Base-by-base conservation (phyloP, 2,113 vertebrate genomes). In the Pedionomus torquatus region DNA sequence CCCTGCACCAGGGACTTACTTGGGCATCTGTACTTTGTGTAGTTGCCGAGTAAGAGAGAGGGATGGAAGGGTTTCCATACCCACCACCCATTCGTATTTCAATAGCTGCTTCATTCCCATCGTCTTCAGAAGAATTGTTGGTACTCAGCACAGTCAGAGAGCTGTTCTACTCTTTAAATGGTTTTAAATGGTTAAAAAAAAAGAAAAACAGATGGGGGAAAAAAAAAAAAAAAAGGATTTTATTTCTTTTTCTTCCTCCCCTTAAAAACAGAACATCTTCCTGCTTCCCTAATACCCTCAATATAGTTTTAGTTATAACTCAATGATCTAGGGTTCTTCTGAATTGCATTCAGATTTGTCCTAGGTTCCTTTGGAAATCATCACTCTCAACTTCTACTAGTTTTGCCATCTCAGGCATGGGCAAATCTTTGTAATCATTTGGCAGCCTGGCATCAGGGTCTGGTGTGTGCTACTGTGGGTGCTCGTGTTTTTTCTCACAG, bases 1-100 rank as follows among this genome's bases (percentile, higher is more conserved):
- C 43, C 7, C 23, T 43, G 8, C 20, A 58, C 12, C 18, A 52
- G 28, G 11, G 0, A 0, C 11, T 0, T 1, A 0, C 11, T 0
- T 1, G 8, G 8, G 1, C 28, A 16, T 39, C 48, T 25, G 7
- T 35, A 15, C 8, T 18, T 30, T 54, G 15, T 10, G 28, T 30
- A 54, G 16, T 6, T 28, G 28, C 52, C 17, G 51, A 52, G 25
- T 28, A 54, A 54, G 28, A 54, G 28, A 54, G 52, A 2, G 41
- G 20, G 19, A 71, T 83, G 20, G 17, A n/a, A 13, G 24, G 24
- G 2, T 43, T 89, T 65, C 23, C 7, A 4, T 9, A 64, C 26
- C 4, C 13, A 65, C 4, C 8, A 33, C 2, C 13, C 5, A 1
- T 49, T 69, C 58, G 12, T 37, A 43, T 58, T 68, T 83, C 1